Evolutionary conservation across 2,888 invertebrate species (phyloP).

Genomic region (Drosophila koepferae): DNA sequence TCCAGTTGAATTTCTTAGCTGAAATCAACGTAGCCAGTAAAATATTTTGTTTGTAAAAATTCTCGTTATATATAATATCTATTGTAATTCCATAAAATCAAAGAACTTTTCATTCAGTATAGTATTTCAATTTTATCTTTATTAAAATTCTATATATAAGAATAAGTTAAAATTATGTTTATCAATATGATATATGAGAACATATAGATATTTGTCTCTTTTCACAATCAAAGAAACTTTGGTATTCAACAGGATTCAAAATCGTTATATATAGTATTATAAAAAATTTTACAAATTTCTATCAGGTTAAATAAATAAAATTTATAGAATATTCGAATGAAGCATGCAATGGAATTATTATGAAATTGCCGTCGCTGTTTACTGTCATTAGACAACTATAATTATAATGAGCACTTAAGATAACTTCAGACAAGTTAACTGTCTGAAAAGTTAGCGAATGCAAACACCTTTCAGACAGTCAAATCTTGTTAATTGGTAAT

Average conservation of each 20-base stretch:
- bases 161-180: no score
- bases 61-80: no score
- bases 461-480: neutral
- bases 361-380: neutral
- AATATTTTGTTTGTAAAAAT: no score
- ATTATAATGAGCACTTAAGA: neutral
- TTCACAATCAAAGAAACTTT: no score
- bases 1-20: neutral
- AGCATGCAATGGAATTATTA: neutral
- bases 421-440: neutral
- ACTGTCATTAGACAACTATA: neutral
- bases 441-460: neutral
- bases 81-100: no score
- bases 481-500: conserved; percentile 5
- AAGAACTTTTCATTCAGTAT: no score
- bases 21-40: neutral
- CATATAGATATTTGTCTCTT: neutral
- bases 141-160: no score
- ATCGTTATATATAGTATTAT: no score
- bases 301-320: neutral
- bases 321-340: neutral
- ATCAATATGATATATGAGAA: no score
- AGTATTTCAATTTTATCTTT: no score
- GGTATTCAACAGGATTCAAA: no score
- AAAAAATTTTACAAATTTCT: neutral